Conservation (phyloP, 2,113 vertebrate genomes). For the Entosphenus tridentatus region DNA sequence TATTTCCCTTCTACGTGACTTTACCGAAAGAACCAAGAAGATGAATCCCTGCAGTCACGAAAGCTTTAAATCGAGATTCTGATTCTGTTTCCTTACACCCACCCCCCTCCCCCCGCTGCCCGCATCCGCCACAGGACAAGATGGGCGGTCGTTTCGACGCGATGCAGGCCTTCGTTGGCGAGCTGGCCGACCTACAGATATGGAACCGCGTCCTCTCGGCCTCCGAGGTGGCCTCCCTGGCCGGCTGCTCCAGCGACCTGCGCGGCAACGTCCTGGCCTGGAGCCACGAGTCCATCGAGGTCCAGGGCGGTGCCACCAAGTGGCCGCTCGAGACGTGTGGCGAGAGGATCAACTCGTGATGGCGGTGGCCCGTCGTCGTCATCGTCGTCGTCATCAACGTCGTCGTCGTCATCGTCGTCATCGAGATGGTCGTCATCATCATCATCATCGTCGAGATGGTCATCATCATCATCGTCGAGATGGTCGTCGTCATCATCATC, state of each 20-base stretch:
- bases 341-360: conserved; percentile 37
- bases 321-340: conserved; percentile 38
- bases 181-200: conserved; percentile 65
- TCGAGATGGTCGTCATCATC: too few species aligned
- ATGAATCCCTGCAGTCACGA: too few species aligned
- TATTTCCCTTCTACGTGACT: too few species aligned
- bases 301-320: conserved; percentile 60
- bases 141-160: conserved; percentile 70
- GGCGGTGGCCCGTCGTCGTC: not conserved
- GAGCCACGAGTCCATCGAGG: conserved; percentile 58
- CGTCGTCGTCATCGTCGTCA: too few species aligned
- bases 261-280: conserved; percentile 63
- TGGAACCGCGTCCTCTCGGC: conserved; percentile 67
- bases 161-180: conserved; percentile 72
- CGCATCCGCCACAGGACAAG: conserved; percentile 31
- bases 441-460: too few species aligned
- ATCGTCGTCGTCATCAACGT: too few species aligned
- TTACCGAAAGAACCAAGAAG: too few species aligned
- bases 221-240: conserved; percentile 41
- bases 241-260: conserved; percentile 45
- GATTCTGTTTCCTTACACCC: too few species aligned
- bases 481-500: too few species aligned
- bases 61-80: too few species aligned
- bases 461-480: too few species aligned
- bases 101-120: too few species aligned